Conservation (phyloP, 2,113 vertebrate genomes). For the Dicentrarchus labrax region DNA sequence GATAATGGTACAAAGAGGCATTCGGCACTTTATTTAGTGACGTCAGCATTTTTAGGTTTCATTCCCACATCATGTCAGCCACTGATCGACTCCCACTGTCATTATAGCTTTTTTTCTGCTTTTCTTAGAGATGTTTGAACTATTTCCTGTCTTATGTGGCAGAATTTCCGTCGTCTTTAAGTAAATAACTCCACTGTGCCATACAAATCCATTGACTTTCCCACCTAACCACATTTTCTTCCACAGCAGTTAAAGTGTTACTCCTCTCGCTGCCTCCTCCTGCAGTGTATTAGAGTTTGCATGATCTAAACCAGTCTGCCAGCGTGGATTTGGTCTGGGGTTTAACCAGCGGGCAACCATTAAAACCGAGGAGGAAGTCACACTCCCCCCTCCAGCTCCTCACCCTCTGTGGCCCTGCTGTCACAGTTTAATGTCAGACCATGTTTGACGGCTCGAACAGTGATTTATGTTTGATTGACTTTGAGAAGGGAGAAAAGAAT, state of each 20-base stretch:
- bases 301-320: constrained; percentile 27
- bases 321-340: constrained; percentile 15
- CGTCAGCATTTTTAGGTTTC: constrained; percentile 10
- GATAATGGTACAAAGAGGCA: background rate
- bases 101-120: too few relatives aligned
- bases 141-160: background rate
- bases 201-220: background rate
- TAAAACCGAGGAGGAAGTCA: background rate
- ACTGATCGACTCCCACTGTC: background rate
- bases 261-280: background rate
- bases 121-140: too few relatives aligned
- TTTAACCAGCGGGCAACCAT: constrained; percentile 24
- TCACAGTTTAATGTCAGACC: constrained; percentile 33
- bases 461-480: constrained; percentile 44
- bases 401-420: constrained; percentile 20
- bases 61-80: background rate
- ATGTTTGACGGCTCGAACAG: constrained; percentile 21
- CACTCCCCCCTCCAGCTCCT: constrained; percentile 42
- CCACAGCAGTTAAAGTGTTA: constrained; percentile 27
- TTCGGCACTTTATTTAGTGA: background rate
- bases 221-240: constrained; percentile 34
- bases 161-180: background rate
- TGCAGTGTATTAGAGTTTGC: constrained; percentile 18
- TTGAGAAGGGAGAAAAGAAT: constrained; percentile 51
- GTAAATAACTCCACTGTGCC: background rate